Evolutionary conservation across 2,797 vertebrate genomes (phyloP), one percentile per base, ranked within the genome.

Genomic region (Coregonus suidteri): DNA sequence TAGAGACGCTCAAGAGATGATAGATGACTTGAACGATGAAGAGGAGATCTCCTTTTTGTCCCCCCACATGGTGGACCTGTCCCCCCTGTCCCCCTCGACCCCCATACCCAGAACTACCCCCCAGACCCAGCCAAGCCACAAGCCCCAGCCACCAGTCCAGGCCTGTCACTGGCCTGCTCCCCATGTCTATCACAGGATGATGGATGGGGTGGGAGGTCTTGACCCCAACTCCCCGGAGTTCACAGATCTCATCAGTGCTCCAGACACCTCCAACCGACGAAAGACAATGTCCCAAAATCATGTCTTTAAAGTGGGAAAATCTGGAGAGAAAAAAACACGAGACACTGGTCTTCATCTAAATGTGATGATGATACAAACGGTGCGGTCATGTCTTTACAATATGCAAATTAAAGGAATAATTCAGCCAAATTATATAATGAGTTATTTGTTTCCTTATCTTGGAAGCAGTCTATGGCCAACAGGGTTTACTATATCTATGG

Each of bases 161-260:
- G 82, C 87, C 90, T 94, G 94, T 96, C 93, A 95, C 78, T 82
- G 85, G 89, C 88, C 67, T 79, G 93, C 93, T 94, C 94, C 93
- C 91, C 93, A 94, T 93, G 93, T 94, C 94, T 92, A 94, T 95
- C 93, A 93, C 69, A 2, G 85, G 76, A 90, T 95, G 95, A 95
- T 95, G 92, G 93, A 95, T 95, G 93, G 91, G 94, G 94, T 95
- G 85, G 92, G 91, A 94, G 94, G 93, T 94, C 91, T 1, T 84
- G 88, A 93, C 92, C 92, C 90, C 90, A 81, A 93, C 91, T 94
- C 91, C 88, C 83, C 75, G 84, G 89, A 91, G 93, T 93, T 94
- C 90, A 91, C 83, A 72, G n/a, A 71, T 52, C 70, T 51, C 70
- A 94, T 92, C 93, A 93, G 90, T 88, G 86, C 90, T 88, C 85